Conservation (phyloP, 2,888 invertebrate species). For the Brachyptera risi region DNA sequence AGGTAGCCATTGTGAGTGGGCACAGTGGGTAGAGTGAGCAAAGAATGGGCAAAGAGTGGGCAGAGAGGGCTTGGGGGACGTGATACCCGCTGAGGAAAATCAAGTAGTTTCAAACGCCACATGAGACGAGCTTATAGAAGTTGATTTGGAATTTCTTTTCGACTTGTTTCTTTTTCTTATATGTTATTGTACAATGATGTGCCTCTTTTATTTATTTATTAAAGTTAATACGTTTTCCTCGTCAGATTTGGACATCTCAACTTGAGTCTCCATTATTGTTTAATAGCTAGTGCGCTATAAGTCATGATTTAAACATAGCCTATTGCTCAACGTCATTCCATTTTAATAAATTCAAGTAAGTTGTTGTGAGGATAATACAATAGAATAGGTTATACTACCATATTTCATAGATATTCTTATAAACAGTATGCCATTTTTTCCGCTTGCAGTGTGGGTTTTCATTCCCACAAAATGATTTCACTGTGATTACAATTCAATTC, state of each 20-base stretch:
- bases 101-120: slow-evolving; percentile 4
- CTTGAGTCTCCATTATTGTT: slow-evolving; percentile 10
- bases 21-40: not conserved
- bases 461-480: too few relatives aligned
- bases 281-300: not conserved
- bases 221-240: not conserved
- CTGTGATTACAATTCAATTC: too few relatives aligned
- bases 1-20: slow-evolving; percentile 1
- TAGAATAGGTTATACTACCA: too few relatives aligned
- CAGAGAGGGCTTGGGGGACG: not conserved
- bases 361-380: not conserved
- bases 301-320: not conserved
- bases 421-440: too few relatives aligned
- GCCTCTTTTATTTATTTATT: too few relatives aligned
- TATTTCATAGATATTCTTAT: too few relatives aligned
- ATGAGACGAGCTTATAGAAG: not conserved
- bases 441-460: too few relatives aligned
- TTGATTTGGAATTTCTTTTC: not conserved
- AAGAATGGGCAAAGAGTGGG: not conserved
- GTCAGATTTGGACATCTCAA: slow-evolving; percentile 7
- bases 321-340: not conserved
- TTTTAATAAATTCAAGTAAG: not conserved
- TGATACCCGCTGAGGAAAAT: slow-evolving; percentile 4
- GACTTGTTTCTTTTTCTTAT: not conserved
- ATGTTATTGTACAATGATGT: too few relatives aligned